Conservation (phyloP, 30 jellyfish, hydroid and myxozoan species). For the Cassiopea andromeda region DNA sequence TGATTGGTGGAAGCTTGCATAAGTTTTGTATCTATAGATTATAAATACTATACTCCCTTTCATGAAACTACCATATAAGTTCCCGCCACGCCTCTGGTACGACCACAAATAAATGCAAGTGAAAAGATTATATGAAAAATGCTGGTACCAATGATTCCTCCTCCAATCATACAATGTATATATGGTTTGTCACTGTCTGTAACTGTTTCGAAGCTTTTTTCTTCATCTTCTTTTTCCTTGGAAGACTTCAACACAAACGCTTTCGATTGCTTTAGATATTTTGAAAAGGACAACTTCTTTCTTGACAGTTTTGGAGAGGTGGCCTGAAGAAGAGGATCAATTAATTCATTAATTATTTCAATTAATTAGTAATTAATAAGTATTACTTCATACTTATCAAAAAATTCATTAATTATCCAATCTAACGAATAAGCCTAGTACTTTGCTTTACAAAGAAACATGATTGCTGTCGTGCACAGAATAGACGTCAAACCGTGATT, state of each 20-base stretch:
- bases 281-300: constrained; percentile 38
- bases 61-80: no score
- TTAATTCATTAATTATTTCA: background rate
- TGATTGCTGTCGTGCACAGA: no score
- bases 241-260: constrained; percentile 59
- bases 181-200: constrained; percentile 68
- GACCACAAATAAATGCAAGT: no score
- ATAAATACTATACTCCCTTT: no score
- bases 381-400: no score
- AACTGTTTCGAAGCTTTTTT: constrained; percentile 51
- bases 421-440: no score
- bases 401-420: no score
- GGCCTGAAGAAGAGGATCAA: constrained; percentile 3
- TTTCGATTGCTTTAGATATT: constrained; percentile 42
- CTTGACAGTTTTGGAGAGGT: constrained; percentile 43
- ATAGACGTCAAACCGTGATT: no score
- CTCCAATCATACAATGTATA: constrained; percentile 72
- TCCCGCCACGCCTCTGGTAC: no score
- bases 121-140: background rate
- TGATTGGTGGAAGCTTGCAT: no score
- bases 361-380: background rate
- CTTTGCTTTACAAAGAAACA: no score
- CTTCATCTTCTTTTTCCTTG: constrained; percentile 37
- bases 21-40: no score
- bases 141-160: constrained; percentile 57